These are phyloP conservation scores for Cyprinus carpio DNA, from an alignment of 2,113 vertebrate genomes.

Conservation along the genomic window DNA sequence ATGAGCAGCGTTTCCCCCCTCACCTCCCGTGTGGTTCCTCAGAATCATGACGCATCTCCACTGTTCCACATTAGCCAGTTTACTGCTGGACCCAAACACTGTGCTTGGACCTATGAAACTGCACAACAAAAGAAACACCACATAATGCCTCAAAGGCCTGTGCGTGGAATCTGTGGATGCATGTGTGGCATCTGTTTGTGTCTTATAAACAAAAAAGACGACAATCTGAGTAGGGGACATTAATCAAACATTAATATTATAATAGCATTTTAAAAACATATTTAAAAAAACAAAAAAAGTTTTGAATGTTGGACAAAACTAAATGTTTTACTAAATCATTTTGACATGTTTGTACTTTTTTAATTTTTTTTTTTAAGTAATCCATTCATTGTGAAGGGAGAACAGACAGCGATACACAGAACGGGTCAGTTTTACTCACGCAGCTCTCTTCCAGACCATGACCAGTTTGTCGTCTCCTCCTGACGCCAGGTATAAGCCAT, in stretches of 20 bases:
- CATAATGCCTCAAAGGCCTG: background rate
- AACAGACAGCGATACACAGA: background rate
- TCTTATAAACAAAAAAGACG: background rate
- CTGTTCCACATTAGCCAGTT: constrained; percentile 96
- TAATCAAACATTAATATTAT: too few relatives aligned
- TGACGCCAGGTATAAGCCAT: constrained; percentile 92
- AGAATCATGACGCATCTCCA: constrained; percentile 97
- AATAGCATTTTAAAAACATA: background rate
- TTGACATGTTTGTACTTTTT: too few relatives aligned
- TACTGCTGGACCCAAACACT: constrained; percentile 95
- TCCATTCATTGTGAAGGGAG: too few relatives aligned
- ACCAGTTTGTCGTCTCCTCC: constrained; percentile 98
- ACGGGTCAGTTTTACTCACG: constrained; percentile 77
- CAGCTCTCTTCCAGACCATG: constrained; percentile 98
- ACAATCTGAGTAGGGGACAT: background rate
- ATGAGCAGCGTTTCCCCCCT: constrained; percentile 56
- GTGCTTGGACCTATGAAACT: constrained; percentile 97
- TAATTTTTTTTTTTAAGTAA: too few relatives aligned
- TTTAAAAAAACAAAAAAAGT: too few relatives aligned
- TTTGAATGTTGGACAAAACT: too few relatives aligned
- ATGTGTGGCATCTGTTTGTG: background rate
- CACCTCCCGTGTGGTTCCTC: constrained; percentile 94
- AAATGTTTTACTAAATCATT: too few relatives aligned
- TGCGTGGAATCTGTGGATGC: background rate
- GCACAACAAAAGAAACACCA: background rate